Conservation (phyloP, 2,888 invertebrate species). For the Dichetophora obliterata region DNA sequence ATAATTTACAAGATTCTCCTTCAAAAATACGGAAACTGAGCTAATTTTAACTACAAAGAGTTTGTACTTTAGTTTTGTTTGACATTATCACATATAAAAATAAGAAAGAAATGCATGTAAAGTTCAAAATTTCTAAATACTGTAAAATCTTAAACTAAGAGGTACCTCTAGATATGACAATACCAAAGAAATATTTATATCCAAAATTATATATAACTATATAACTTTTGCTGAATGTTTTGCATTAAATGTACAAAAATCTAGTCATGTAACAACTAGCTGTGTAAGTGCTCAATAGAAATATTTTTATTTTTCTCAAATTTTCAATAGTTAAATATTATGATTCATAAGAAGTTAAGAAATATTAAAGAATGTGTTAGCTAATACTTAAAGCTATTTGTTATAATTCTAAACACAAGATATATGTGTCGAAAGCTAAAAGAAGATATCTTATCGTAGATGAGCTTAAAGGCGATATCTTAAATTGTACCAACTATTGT, state of each 20-base stretch:
- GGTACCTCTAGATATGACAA: constrained; percentile 34
- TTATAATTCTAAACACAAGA: no score
- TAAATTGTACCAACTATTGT: no score
- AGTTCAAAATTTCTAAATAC: neutral
- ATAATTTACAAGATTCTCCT: no score
- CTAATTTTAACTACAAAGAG: no score
- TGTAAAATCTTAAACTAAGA: neutral
- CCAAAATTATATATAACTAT: neutral
- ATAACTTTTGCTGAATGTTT: neutral
- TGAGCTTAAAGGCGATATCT: no score
- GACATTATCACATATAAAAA: neutral
- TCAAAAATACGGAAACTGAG: no score
- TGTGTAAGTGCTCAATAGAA: neutral
- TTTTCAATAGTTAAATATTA: neutral
- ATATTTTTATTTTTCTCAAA: neutral
- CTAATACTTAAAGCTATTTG: neutral
- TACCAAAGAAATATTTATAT: constrained; percentile 14
- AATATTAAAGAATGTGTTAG: neutral
- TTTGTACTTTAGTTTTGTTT: no score
- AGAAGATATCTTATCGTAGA: no score
- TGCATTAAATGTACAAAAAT: constrained; percentile 12
- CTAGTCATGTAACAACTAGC: neutral
- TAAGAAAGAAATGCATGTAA: neutral
- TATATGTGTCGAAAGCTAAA: no score
- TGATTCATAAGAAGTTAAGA: neutral